phyloP scores from a whole-genome alignment of 2,797 vertebrate species.

The Enteromius paludinosus region DNA sequence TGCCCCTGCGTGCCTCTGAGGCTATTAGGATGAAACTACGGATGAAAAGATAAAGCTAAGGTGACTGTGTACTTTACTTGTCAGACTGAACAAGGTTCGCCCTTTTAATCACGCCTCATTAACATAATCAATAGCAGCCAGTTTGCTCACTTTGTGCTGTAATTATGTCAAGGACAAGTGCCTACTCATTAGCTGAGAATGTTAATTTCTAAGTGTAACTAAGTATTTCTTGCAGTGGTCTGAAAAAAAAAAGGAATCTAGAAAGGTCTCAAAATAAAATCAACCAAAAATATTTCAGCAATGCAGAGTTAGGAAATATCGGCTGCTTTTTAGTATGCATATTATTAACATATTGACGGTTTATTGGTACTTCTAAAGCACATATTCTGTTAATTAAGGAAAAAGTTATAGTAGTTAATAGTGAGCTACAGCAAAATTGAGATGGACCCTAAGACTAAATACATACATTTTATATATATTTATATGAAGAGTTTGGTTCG shows the following conservation, averaged over 20 bases:
- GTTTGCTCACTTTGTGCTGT: conserved; percentile 22
- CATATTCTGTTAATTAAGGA: too few species aligned
- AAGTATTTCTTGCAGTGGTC: neutral
- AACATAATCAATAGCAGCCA: conserved; percentile 40
- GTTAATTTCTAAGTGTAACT: neutral
- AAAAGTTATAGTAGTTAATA: neutral
- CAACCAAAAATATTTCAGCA: neutral
- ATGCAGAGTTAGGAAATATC: neutral
- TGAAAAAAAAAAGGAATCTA: neutral
- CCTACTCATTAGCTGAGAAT: neutral
- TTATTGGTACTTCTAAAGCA: neutral
- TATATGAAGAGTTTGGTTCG: too few species aligned
- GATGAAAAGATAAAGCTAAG: conserved; percentile 22
- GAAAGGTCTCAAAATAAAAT: neutral
- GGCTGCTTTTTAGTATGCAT: neutral
- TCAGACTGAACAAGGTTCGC: conserved; percentile 33
- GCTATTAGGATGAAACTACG: neutral
- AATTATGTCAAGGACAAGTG: conserved; percentile 49
- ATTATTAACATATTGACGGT: neutral
- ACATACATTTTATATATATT: too few species aligned
- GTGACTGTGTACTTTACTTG: conserved; percentile 15
- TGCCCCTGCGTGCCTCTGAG: neutral
- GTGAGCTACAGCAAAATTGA: too few species aligned
- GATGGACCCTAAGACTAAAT: neutral
- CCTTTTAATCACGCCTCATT: conserved; percentile 36